Conservation (phyloP, 2,113 vertebrate genomes). For the Xiphorhynchus elegans region DNA sequence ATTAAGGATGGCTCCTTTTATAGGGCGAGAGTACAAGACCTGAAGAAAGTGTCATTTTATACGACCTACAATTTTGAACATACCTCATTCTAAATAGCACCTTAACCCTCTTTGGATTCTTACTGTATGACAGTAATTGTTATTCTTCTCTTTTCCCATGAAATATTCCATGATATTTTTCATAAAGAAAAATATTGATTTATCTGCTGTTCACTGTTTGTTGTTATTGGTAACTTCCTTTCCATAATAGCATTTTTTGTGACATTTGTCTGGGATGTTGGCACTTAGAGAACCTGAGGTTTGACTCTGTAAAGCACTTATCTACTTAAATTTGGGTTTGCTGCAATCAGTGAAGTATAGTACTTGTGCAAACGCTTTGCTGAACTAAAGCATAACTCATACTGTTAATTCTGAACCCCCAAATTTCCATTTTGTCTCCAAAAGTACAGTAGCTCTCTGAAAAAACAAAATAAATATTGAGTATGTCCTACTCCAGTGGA, state of each 20-base stretch:
- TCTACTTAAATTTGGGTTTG: neutral
- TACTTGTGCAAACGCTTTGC: neutral
- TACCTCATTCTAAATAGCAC: neutral
- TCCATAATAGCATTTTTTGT: neutral
- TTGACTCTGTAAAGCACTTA: neutral
- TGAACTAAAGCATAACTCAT: neutral
- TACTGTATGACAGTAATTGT: neutral
- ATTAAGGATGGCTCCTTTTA: neutral
- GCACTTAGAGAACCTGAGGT: neutral
- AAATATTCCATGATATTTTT: neutral
- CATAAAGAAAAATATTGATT: neutral
- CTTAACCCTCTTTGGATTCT: neutral
- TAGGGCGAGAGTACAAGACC: neutral
- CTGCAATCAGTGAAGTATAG: neutral
- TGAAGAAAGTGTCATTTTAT: neutral
- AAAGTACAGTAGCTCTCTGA: neutral
- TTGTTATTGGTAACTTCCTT: neutral
- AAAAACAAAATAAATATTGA: neutral
- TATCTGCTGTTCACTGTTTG: neutral
- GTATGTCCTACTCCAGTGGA: neutral
- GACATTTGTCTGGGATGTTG: neutral
- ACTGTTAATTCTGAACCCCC: neutral
- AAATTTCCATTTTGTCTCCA: conserved; percentile 4
- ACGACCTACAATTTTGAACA: neutral
- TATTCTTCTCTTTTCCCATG: neutral